Conservation (phyloP, 2,113 vertebrate genomes). For the Anarrhichthys ocellatus region DNA sequence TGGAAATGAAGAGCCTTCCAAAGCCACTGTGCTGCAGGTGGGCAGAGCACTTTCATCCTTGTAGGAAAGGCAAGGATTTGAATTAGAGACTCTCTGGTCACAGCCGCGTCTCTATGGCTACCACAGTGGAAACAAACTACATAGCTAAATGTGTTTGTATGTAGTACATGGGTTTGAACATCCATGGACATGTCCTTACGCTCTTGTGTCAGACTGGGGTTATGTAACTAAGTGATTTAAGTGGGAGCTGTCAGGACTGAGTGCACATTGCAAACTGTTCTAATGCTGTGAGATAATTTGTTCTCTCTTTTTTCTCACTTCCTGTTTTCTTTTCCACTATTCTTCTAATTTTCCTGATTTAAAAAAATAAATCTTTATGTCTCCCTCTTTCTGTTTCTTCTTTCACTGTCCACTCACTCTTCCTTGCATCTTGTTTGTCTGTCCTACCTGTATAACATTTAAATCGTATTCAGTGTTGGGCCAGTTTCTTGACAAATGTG, state of each 20-base stretch:
- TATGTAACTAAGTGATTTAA: constrained; percentile 34
- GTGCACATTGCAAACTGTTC: constrained; percentile 9
- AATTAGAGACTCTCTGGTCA: constrained; percentile 27
- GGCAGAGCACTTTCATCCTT: constrained; percentile 29
- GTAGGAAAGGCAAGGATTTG: constrained; percentile 22
- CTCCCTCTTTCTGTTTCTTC: constrained; percentile 1
- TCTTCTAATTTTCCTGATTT: neutral
- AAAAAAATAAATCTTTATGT: neutral
- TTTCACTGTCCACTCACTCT: neutral
- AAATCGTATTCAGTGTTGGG: neutral
- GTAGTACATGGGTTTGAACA: constrained; percentile 28
- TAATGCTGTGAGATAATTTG: neutral
- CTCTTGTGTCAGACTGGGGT: constrained; percentile 15
- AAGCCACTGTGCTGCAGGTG: constrained; percentile 37
- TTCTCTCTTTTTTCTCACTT: neutral
- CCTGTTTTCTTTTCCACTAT: neutral
- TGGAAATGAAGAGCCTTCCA: constrained; percentile 25
- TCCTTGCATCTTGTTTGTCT: neutral
- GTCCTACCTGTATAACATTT: neutral
- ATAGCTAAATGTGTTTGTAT: constrained; percentile 10
- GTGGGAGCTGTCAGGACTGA: constrained; percentile 30
- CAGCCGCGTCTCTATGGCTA: constrained; percentile 27
- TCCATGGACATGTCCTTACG: constrained; percentile 15
- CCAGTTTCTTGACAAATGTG: neutral
- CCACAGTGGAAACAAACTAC: constrained; percentile 7